Evolutionary conservation across 2,797 vertebrate genomes (phyloP).

Genomic region (Gymnoscopelus microlampas): DNA sequence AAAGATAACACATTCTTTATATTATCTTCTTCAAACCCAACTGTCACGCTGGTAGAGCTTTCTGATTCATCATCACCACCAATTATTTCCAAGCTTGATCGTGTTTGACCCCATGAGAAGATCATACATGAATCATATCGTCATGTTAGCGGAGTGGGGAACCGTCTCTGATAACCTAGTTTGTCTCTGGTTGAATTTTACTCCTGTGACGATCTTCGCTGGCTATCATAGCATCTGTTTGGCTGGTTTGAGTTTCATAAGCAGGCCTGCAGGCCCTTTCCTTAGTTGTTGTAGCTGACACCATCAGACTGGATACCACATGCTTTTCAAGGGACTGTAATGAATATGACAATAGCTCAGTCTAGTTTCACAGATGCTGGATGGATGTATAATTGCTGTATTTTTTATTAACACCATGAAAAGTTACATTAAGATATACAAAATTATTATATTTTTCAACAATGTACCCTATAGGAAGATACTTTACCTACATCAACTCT

Average conservation of each 20-base stretch:
- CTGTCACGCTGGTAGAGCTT: background rate
- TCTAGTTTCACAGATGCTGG: conserved; percentile 31
- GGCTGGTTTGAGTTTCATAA: conserved; percentile 1
- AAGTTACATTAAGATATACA: too few species aligned
- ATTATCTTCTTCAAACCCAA: conserved; percentile 12
- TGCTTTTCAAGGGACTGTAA: conserved; percentile 28
- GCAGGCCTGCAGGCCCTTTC: background rate
- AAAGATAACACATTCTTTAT: conserved; percentile 26
- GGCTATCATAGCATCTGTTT: background rate
- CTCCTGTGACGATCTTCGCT: background rate
- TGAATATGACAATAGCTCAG: conserved; percentile 41
- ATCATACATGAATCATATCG: conserved; percentile 3
- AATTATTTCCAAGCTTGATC: background rate
- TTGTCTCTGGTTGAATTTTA: background rate
- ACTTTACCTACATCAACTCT: too few species aligned
- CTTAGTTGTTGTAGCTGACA: too few species aligned
- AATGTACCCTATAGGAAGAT: too few species aligned
- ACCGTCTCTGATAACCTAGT: background rate
- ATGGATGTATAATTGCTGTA: conserved; percentile 35
- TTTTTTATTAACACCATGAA: too few species aligned
- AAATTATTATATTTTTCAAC: too few species aligned
- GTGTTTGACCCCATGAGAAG: conserved; percentile 1
- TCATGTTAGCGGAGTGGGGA: conserved; percentile 6
- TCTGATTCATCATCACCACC: background rate
- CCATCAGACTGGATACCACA: background rate